Evolutionary conservation across 1,140 invertebrate genomes (phyloP), one percentile per base, ranked within the genome.

Genomic region (Laupala kohalensis): DNA sequence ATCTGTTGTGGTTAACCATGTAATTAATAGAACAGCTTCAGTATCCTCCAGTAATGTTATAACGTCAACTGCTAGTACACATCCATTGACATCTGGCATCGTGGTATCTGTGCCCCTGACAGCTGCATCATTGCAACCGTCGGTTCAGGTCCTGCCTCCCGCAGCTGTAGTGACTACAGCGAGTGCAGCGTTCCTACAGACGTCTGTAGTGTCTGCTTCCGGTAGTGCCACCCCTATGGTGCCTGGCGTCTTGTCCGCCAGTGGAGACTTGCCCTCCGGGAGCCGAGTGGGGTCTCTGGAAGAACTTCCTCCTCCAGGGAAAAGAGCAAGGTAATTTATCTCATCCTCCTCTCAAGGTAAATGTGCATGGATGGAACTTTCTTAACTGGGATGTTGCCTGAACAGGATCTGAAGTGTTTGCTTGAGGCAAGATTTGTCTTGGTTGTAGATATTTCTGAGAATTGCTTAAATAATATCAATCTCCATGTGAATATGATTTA

Each of bases 301-400:
- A 19, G 37, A 53, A 19, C 37, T 53, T 53, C 37, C 37, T 53
- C 37, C 37, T n/a, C 73, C 74, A 9, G 24, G 65, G 23, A 75
- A 75, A 65, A 71, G 74, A 67, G 67, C 69, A 13, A 73, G 74
- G 74, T 75, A 67, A 69, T 25, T 64, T 53, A 19, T 53, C 37
- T 53, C 37, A 4, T 53, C 1, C n/a, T n/a, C n/a, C n/a, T 53
- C 1, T 9, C 9, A 53, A 53, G 37, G 37, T 53, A 53, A 53
- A 53, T 53, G n/a, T n/a, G n/a, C n/a, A n/a, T n/a, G n/a, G n/a
- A n/a, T n/a, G n/a, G n/a, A n/a, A n/a, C n/a, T n/a, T n/a, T n/a
- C n/a, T n/a, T n/a, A n/a, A n/a, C n/a, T n/a, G n/a, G n/a, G n/a
- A n/a, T n/a, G n/a, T n/a, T n/a, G n/a, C n/a, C n/a, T n/a, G n/a